Conservation (phyloP, 2,888 invertebrate genomes). For the Troilus luridus region DNA sequence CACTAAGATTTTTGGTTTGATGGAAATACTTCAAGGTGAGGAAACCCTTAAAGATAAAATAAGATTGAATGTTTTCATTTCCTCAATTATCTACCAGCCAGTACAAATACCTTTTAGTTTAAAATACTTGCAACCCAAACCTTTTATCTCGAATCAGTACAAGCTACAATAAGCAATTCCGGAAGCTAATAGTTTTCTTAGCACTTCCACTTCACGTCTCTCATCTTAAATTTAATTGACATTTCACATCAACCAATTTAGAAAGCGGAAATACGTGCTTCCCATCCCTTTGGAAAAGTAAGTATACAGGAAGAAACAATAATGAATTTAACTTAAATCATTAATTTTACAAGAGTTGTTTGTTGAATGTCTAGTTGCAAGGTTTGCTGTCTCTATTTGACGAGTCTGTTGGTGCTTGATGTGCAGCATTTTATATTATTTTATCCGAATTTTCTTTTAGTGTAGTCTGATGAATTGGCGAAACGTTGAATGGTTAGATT, state of each 20-base stretch:
- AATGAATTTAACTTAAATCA: neutral
- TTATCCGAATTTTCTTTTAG: too few species aligned
- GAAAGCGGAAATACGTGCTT: neutral
- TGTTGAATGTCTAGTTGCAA: neutral
- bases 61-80: too few species aligned
- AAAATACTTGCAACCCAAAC: too few species aligned
- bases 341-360: neutral
- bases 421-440: too few species aligned
- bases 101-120: too few species aligned
- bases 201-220: neutral
- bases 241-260: neutral
- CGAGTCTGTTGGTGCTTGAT: too few species aligned
- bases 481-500: too few species aligned
- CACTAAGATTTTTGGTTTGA: too few species aligned
- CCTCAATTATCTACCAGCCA: too few species aligned
- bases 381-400: neutral
- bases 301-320: neutral
- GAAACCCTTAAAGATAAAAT: too few species aligned
- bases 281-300: neutral
- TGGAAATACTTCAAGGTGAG: too few species aligned
- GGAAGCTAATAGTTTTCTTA: neutral
- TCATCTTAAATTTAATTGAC: neutral
- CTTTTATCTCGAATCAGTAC: neutral
- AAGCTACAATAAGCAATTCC: neutral
- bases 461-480: too few species aligned